phyloP scores from a whole-genome alignment of 2,113 vertebrate species.

The Vimba vimba region DNA sequence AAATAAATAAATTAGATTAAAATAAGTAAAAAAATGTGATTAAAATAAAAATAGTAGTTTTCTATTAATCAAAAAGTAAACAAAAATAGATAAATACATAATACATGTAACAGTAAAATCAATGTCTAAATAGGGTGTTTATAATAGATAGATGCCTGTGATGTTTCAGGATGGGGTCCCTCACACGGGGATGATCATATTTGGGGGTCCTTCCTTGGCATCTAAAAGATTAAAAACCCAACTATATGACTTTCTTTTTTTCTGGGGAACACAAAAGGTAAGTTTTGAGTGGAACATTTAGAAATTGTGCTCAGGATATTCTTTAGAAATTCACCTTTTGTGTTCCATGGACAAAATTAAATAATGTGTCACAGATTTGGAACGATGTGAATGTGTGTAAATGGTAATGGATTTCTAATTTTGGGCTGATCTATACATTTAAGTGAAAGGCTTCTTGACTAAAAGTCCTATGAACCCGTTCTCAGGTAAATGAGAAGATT shows the following conservation, averaged over 20 bases:
- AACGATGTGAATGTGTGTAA: background rate
- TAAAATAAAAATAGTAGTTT: too few relatives aligned
- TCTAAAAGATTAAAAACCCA: background rate
- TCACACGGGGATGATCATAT: too few relatives aligned
- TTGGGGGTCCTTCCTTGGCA: too few relatives aligned
- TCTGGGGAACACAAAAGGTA: background rate
- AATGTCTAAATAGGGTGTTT: too few relatives aligned
- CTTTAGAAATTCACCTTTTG: background rate
- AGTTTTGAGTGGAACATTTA: background rate
- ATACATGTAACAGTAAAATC: too few relatives aligned
- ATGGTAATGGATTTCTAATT: background rate
- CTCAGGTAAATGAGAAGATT: slow-evolving; percentile 87
- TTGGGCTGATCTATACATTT: background rate
- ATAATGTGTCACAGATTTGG: background rate
- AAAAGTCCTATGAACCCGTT: background rate
- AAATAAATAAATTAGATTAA: too few relatives aligned
- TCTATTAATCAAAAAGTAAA: too few relatives aligned
- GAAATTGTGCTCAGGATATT: background rate
- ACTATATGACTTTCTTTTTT: background rate
- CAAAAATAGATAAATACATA: too few relatives aligned
- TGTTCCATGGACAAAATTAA: background rate
- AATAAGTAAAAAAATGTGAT: too few relatives aligned
- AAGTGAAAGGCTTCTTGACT: background rate
- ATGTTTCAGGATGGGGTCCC: too few relatives aligned
- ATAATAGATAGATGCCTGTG: too few relatives aligned